Evolutionary conservation across 2,113 vertebrate genomes (phyloP).

Genomic region (Eptatretus burgeri): DNA sequence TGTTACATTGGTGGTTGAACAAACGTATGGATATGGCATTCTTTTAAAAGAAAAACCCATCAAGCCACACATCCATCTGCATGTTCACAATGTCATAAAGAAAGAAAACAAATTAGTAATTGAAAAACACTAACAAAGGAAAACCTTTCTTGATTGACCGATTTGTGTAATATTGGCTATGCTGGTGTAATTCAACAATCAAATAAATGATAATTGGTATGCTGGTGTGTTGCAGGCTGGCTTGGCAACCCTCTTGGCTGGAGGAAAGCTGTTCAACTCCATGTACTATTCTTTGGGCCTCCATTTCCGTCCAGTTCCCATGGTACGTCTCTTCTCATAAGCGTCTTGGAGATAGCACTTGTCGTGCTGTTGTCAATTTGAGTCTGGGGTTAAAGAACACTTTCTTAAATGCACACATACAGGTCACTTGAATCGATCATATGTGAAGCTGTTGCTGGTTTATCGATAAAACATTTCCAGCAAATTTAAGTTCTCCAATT

Average conservation of each 20-base stretch:
- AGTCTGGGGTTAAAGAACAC: background rate
- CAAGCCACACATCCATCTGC: too few species aligned
- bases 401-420: background rate
- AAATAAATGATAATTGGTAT: too few species aligned
- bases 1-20: too few species aligned
- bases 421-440: background rate
- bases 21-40: too few species aligned
- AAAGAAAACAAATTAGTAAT: too few species aligned
- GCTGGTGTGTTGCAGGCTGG: conserved; percentile 29
- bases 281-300: conserved; percentile 80
- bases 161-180: too few species aligned
- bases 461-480: background rate
- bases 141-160: too few species aligned
- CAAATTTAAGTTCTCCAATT: background rate
- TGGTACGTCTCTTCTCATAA: conserved; percentile 17
- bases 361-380: background rate
- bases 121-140: too few species aligned
- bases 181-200: too few species aligned
- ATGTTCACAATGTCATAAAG: too few species aligned
- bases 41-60: too few species aligned
- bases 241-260: conserved; percentile 60
- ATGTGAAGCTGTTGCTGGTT: background rate
- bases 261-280: conserved; percentile 75
- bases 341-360: background rate
- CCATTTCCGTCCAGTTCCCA: conserved; percentile 59